Evolutionary conservation across 1,140 invertebrate genomes (phyloP).

Genomic region (Achroia grisella): DNA sequence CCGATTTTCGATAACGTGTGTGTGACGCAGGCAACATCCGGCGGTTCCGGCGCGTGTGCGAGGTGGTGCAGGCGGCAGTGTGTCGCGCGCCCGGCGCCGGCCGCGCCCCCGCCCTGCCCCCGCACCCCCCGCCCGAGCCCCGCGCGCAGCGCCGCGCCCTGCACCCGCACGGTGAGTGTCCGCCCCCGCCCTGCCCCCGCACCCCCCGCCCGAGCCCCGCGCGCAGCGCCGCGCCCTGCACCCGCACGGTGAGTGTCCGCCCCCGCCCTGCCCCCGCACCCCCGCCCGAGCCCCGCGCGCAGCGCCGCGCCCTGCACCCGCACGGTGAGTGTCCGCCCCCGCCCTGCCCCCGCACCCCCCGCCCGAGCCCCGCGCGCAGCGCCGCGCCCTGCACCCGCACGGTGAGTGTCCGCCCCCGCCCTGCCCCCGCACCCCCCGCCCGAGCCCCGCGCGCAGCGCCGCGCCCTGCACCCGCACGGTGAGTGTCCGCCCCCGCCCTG

Average conservation of each 20-base stretch:
- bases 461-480: not conserved
- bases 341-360: too few relatives aligned
- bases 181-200: not conserved
- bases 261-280: constrained; percentile 12
- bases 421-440: not conserved
- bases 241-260: not conserved
- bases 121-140: constrained; percentile 75
- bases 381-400: not conserved
- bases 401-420: not conserved
- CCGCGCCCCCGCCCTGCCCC: constrained; percentile 78
- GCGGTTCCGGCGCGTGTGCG: constrained; percentile 95
- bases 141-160: constrained; percentile 29
- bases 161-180: constrained; percentile 31
- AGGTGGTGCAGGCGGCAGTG: constrained; percentile 95
- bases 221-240: constrained; percentile 8
- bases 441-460: not conserved
- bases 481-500: not conserved
- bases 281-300: too few relatives aligned
- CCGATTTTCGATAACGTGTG: too few relatives aligned
- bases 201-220: not conserved
- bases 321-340: too few relatives aligned
- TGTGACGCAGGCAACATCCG: constrained; percentile 90
- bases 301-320: not conserved
- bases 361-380: not conserved
- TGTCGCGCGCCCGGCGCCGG: constrained; percentile 76